Percentiles rank a stretch among this genome's conserved stretches.
phyloP scores from a whole-genome alignment of 2,113 vertebrate genomes.

The Genyomyrus donnyi region DNA sequence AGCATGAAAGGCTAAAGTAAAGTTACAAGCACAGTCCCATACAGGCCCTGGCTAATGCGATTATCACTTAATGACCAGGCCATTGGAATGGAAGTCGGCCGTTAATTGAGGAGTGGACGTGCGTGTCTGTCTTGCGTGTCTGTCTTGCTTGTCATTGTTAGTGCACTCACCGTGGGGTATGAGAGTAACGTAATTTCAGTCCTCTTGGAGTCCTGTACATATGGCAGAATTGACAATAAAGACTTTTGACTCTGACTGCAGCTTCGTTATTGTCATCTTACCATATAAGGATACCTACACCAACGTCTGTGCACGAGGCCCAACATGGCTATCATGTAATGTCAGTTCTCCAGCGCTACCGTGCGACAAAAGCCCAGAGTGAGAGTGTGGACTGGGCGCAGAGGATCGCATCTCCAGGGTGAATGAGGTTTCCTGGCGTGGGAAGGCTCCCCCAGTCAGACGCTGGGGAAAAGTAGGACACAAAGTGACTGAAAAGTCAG shows the following conservation, averaged over 20 bases:
- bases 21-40: not conserved
- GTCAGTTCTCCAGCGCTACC: not conserved
- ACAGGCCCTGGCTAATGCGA: not conserved
- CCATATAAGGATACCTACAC: not conserved
- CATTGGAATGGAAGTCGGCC: not conserved
- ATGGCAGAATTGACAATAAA: too few relatives aligned
- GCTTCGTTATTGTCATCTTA: too few relatives aligned
- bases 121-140: not conserved
- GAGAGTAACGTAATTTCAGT: too few relatives aligned
- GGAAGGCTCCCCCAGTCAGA: not conserved
- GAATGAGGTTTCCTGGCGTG: not conserved
- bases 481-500: not conserved
- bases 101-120: not conserved
- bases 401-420: constrained; percentile 41
- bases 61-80: not conserved
- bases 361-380: not conserved
- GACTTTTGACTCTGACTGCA: too few relatives aligned
- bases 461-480: not conserved
- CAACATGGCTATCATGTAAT: not conserved
- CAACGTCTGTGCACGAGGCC: not conserved
- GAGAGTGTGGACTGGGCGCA: not conserved
- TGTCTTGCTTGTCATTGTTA: too few relatives aligned
- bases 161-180: too few relatives aligned
- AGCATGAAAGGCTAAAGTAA: not conserved
- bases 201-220: too few relatives aligned